Evolutionary conservation across 2,888 invertebrate species (phyloP), one percentile per base, ranked within the genome.

Genomic region (Eustalomyia histrio): DNA sequence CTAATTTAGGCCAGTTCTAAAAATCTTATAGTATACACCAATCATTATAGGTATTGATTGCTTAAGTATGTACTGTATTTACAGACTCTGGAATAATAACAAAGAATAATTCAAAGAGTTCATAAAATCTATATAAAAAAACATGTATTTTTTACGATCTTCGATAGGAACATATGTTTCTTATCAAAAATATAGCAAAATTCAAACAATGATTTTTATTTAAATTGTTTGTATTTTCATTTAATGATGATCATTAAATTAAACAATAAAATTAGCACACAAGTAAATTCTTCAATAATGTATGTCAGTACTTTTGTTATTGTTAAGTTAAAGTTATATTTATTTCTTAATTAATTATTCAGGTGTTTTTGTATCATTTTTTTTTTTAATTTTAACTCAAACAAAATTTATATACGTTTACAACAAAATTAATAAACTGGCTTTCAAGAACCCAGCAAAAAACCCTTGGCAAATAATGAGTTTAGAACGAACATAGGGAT

Each of bases 131-230:
- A 18, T 39, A 53, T 16, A 63, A 43, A 57, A 69, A 47, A 0
- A 3, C 4, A 12, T 47, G 5, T 39, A 12, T 12, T 39, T 12
- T 39, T 39, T 12, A 12, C 29, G 69, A 69, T 76, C 69, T 69
- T 57, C 57, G 33, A 64, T 29, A 47, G n/a, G 2, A 55, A n/a
- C 69, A 76, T 47, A 69, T 76, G 76, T 63, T 76, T 76, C 24
- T 21, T 58, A 64, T 76, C 69, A 64, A 35, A 39, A 64, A 53
- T 18, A n/a, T 55, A 53, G 29, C 39, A 43, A 52, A 65, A 60
- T 3, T 73, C 5, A 67, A 65, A 60, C 74, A 75, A 67, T 61
- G 18, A 21, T 7, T 52, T 9, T 14, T 53, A 47, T 29, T 47
- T 53, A 6, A 75, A 33, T 33, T 47, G 21, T 61, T 73, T 63